Evolutionary conservation across 2,888 invertebrate genomes (phyloP).

Genomic region (Ganaspis brasiliensis): DNA sequence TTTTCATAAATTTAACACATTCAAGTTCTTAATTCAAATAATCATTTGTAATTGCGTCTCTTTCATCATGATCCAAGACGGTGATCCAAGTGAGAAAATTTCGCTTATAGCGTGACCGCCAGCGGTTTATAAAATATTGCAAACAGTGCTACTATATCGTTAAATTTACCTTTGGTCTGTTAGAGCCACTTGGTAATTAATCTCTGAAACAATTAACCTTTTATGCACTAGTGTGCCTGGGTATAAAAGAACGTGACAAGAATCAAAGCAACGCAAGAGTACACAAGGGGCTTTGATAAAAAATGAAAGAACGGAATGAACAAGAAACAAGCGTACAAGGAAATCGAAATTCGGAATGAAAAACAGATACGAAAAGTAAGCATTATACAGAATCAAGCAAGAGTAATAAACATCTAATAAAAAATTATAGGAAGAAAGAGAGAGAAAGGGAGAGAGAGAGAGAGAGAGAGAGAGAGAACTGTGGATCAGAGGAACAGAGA

Average conservation of each 20-base stretch:
- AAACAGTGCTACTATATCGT: conserved; percentile 22
- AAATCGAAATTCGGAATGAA: not conserved
- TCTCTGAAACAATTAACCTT: conserved; percentile 15
- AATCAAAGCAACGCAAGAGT: conserved; percentile 25
- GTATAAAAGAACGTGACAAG: conserved; percentile 22
- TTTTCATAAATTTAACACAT: too few species aligned
- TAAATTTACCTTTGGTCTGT: conserved; percentile 1
- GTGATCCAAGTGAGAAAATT: not conserved
- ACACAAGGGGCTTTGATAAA: conserved; percentile 19
- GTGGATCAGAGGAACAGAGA: conserved; percentile 40
- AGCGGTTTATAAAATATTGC: conserved; percentile 6
- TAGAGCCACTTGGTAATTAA: conserved; percentile 25
- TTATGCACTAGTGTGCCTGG: not conserved
- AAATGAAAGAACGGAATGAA: not conserved
- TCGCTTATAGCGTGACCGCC: not conserved
- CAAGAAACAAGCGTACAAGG: not conserved
- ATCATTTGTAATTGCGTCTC: too few species aligned
- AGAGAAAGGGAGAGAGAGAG: conserved; percentile 33
- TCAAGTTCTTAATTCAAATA: too few species aligned
- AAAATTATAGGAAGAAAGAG: not conserved
- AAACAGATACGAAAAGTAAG: not conserved
- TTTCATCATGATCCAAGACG: not conserved
- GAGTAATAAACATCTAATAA: conserved; percentile 22
- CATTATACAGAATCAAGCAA: not conserved
- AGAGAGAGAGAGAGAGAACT: conserved; percentile 41